A percentile compares a stretch with the other conserved stretches of the same genome.
phyloP scores from a whole-genome alignment of 2,888 invertebrate species.

The Apeira syringaria region DNA sequence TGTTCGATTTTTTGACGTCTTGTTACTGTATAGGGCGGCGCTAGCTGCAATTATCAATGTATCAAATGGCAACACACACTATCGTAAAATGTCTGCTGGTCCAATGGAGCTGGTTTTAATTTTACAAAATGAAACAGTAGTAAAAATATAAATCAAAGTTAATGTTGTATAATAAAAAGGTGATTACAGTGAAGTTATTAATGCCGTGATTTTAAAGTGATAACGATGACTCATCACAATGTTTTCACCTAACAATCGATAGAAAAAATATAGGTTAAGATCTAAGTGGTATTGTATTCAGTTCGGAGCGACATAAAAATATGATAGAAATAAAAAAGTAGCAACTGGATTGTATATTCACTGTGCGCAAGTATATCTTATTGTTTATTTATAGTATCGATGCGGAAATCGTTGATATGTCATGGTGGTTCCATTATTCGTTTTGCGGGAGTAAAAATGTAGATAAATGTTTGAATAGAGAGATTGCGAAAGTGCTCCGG shows the following conservation, averaged over 20 bases:
- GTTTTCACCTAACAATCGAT: constrained; percentile 83
- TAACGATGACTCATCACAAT: constrained; percentile 63
- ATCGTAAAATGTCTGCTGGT: constrained; percentile 77
- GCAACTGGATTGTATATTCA: constrained; percentile 54
- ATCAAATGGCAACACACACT: constrained; percentile 46
- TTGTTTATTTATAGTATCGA: constrained; percentile 76
- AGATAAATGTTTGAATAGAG: constrained; percentile 64
- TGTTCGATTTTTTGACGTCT: no score
- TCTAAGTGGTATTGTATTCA: constrained; percentile 70
- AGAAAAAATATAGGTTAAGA: constrained; percentile 81
- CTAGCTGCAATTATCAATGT: no score
- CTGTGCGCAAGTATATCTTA: constrained; percentile 62
- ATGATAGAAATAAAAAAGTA: constrained; percentile 58
- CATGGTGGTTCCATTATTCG: constrained; percentile 67
- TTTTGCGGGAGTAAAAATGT: constrained; percentile 61
- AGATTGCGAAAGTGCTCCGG: constrained; percentile 72
- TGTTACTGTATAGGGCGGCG: no score
- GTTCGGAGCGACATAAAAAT: constrained; percentile 63
- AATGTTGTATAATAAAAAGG: constrained; percentile 59
- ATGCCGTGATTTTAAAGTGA: constrained; percentile 49
- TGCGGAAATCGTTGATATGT: constrained; percentile 76
- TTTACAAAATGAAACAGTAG: constrained; percentile 62
- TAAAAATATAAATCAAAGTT: constrained; percentile 52
- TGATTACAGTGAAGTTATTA: constrained; percentile 53
- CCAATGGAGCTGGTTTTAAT: constrained; percentile 65